These are phyloP conservation scores for Busseola fusca DNA, from an alignment of 2,888 invertebrate species.

Conservation along the genomic window DNA sequence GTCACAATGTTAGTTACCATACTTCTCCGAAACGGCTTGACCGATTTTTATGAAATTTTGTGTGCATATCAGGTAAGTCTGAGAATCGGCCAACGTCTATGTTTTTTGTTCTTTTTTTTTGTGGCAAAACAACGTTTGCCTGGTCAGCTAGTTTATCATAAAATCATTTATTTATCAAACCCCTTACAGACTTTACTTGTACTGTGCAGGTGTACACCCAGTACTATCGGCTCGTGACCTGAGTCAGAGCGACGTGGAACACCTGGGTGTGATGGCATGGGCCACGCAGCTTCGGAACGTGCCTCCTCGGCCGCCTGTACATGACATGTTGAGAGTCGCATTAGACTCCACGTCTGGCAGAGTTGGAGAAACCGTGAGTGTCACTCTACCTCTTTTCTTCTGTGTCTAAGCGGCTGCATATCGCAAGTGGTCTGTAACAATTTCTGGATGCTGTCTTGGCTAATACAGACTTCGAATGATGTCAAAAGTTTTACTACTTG, in stretches of 20 bases:
- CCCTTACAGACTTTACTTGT: not conserved
- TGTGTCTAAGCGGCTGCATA: not conserved
- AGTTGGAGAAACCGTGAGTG: slow-evolving; percentile 94
- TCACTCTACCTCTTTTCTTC: not conserved
- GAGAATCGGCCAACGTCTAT: no score
- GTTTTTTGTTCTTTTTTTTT: no score
- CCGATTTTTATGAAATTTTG: no score
- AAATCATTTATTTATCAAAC: not conserved
- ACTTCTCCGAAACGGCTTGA: no score
- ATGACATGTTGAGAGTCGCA: slow-evolving; percentile 94
- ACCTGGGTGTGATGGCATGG: slow-evolving; percentile 99
- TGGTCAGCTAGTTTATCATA: no score
- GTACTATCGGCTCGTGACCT: slow-evolving; percentile 97
- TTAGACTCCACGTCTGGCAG: slow-evolving; percentile 95
- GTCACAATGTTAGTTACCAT: no score
- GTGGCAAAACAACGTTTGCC: no score
- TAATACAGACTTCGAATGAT: not conserved
- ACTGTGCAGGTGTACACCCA: slow-evolving; percentile 93
- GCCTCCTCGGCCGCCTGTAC: slow-evolving; percentile 94
- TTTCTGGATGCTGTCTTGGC: not conserved
- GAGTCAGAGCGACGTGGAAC: slow-evolving; percentile 98
- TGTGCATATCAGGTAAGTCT: no score
- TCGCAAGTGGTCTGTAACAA: not conserved
- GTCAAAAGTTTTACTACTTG: not conserved
- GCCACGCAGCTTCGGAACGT: slow-evolving; percentile 97